These are phyloP conservation scores for Thinocorus orbignyianus DNA, from an alignment of 2,113 vertebrate species.

Conservation along the genomic window DNA sequence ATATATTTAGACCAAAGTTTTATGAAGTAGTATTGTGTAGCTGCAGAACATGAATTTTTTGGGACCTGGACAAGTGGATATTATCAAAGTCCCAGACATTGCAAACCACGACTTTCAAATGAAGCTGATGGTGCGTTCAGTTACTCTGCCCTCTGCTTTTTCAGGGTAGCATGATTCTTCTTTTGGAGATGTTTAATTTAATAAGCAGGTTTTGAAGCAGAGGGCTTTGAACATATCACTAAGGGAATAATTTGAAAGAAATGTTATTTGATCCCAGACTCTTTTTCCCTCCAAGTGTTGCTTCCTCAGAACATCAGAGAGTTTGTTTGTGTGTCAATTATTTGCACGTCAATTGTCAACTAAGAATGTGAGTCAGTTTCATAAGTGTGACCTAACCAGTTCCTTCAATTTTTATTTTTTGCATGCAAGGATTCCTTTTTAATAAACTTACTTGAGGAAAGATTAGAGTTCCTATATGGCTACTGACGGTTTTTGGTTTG, in stretches of 20 bases:
- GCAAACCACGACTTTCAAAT: neutral
- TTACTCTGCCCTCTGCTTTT: neutral
- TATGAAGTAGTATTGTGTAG: neutral
- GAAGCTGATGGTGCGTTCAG: neutral
- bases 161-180: neutral
- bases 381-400: neutral
- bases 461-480: neutral
- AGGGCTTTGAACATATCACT: neutral
- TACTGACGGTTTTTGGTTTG: neutral
- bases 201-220: neutral
- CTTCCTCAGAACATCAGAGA: neutral
- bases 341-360: neutral
- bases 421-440: neutral
- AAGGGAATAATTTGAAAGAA: neutral
- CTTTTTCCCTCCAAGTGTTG: neutral
- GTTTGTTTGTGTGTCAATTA: neutral
- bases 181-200: neutral
- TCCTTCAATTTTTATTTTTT: neutral
- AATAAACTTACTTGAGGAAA: neutral
- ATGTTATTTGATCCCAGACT: neutral
- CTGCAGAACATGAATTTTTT: neutral
- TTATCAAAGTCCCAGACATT: neutral
- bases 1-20: neutral
- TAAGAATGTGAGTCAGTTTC: neutral
- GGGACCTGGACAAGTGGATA: rapidly evolving